phyloP scores from a whole-genome alignment of 2,888 invertebrate species.

The Eurois occulta region DNA sequence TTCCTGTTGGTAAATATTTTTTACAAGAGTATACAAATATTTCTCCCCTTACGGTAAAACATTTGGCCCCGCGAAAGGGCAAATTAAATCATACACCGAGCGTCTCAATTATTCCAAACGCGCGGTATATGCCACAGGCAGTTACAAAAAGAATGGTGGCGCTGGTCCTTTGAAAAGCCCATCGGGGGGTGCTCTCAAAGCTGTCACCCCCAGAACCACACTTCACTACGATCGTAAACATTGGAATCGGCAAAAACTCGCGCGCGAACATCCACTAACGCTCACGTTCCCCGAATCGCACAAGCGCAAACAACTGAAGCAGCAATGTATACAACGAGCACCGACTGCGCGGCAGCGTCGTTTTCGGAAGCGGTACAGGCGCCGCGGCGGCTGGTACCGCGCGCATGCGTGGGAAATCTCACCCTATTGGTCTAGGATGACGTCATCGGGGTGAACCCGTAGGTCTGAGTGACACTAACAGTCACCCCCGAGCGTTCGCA shows the following conservation, averaged over 20 bases:
- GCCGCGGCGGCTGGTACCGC: constrained; percentile 85
- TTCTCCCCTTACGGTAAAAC: constrained; percentile 75
- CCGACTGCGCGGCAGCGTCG: constrained; percentile 70
- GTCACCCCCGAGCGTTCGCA: constrained; percentile 86
- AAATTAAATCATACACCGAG: constrained; percentile 89
- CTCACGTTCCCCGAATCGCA: constrained; percentile 59
- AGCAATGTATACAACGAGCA: constrained; percentile 78
- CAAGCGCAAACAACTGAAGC: constrained; percentile 74
- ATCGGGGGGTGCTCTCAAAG: constrained; percentile 87
- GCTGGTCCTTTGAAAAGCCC: constrained; percentile 89
- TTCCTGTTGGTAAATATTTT: constrained; percentile 66
- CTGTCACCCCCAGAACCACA: constrained; percentile 88
- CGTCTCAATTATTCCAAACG: constrained; percentile 89
- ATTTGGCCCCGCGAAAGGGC: constrained; percentile 82
- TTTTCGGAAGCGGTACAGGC: constrained; percentile 78
- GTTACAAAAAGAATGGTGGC: constrained; percentile 86
- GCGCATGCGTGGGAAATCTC: constrained; percentile 85
- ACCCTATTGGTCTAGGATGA: constrained; percentile 89
- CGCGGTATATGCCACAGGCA: constrained; percentile 82
- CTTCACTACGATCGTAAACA: constrained; percentile 82
- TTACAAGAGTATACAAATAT: constrained; percentile 72
- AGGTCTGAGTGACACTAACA: constrained; percentile 88
- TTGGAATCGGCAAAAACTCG: constrained; percentile 72
- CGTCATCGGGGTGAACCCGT: constrained; percentile 90
- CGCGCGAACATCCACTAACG: constrained; percentile 74